Base-by-base conservation (phyloP, 2,113 vertebrate species). In the Pomatorhinus ruficollis region DNA sequence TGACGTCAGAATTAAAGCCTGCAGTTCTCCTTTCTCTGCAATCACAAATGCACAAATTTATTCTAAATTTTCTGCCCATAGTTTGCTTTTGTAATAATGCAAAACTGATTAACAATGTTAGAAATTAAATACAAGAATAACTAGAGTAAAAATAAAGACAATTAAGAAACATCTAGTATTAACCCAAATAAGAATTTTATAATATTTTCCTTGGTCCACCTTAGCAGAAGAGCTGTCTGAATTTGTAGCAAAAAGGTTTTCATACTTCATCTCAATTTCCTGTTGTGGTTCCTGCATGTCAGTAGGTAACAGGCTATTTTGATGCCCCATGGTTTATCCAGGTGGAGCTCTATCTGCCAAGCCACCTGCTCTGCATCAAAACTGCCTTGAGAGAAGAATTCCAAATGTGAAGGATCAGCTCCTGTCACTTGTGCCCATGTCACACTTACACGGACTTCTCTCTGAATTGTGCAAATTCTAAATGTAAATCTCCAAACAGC, bases 321-420 rank as follows among this genome's bases (percentile, higher is more conserved):
- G 75, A 57, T 56, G 37, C 49, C 85, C 83, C 68, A 81, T 49
- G 71, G 75, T 37, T 94, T 80, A 85, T 59, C 61, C 87, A 95
- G 89, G 91, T 83, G 84, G 78, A 94, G 54, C 13, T 83, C 59
- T 96, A 25, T 87, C 71, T 94, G 84, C 75, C 71, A 80, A 68
- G 77, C 89, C 91, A 94, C 87, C 69, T 93, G 83, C 77, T 87
- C 91, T 85, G 54, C 75, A 74, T 50, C 87, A 65, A 24, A 82
- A 80, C 13, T 66, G 45, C 49, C 66, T 83, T 70, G 33, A 89
- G 54, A 91, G n/a, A 49, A 87, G 60, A 23, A 40, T 63, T 80
- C 27, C 5, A 24, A 90, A 52, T 2, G 10, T 3, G 0, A 82
- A 87, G 40, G 37, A 52, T 53, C 56, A 68, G n/a, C 10, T 79